Evolutionary conservation across 2,113 vertebrate genomes (phyloP).

Genomic region (Rhineura floridana): DNA sequence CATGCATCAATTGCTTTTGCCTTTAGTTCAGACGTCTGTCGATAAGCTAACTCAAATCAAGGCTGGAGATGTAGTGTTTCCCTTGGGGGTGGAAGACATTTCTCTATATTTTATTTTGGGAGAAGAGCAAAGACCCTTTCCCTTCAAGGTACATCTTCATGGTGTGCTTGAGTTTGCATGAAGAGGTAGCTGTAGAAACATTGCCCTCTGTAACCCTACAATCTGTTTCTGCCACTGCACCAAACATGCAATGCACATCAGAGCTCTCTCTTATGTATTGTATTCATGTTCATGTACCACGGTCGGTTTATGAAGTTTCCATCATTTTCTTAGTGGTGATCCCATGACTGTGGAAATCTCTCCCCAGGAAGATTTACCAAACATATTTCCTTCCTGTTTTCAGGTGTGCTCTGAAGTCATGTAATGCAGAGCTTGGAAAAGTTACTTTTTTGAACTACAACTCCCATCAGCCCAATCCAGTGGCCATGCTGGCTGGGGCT

Average conservation of each 20-base stretch:
- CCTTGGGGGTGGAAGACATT: not conserved
- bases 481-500: too few species aligned
- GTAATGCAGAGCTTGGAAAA: not conserved
- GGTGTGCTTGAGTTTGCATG: not conserved
- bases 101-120: constrained; percentile 25
- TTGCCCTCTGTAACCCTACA: not conserved
- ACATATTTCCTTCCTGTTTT: not conserved
- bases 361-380: not conserved
- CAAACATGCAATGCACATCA: not conserved
- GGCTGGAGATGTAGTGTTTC: constrained; percentile 10
- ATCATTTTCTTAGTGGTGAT: not conserved
- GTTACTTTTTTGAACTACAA: too few species aligned
- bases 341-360: not conserved
- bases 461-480: too few species aligned
- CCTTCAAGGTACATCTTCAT: not conserved
- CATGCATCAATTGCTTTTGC: constrained; percentile 26
- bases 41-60: constrained; percentile 34
- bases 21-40: constrained; percentile 24
- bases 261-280: not conserved
- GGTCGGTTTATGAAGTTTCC: not conserved
- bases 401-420: not conserved
- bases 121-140: constrained; percentile 6
- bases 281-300: not conserved
- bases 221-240: not conserved
- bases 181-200: not conserved